Evolutionary conservation across 2,888 invertebrate genomes (phyloP).

Genomic region (Hirtodrosophila trivittata): DNA sequence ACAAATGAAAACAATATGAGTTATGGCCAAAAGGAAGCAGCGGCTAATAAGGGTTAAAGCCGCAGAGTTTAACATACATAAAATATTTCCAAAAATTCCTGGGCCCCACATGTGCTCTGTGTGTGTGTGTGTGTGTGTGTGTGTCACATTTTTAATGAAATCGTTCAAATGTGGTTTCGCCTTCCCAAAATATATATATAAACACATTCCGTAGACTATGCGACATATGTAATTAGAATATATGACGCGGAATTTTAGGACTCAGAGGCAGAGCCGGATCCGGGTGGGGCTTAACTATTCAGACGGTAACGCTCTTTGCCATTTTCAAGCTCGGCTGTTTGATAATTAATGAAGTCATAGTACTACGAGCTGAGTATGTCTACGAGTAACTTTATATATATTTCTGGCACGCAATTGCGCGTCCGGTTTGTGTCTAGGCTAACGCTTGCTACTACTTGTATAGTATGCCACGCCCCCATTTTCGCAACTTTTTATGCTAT

Average conservation of each 20-base stretch:
- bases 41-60: conserved; percentile 77
- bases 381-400: conserved; percentile 66
- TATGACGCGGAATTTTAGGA: conserved; percentile 51
- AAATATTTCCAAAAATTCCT: conserved; percentile 41
- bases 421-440: conserved; percentile 35
- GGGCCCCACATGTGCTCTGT: conserved; percentile 25
- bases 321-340: conserved; percentile 63
- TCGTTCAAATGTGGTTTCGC: conserved; percentile 66
- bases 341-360: conserved; percentile 80
- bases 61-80: conserved; percentile 60
- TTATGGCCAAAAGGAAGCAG: conserved; percentile 59
- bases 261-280: too few relatives aligned
- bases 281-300: conserved; percentile 53
- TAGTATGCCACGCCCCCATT: conserved; percentile 59
- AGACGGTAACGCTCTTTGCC: conserved; percentile 45
- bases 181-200: conserved; percentile 17
- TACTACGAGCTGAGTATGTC: conserved; percentile 61
- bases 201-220: conserved; percentile 16
- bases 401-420: conserved; percentile 72
- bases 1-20: conserved; percentile 79
- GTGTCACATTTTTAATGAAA: conserved; percentile 66
- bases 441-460: conserved; percentile 5
- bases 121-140: conserved; percentile 16
- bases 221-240: conserved; percentile 72
- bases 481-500: conserved; percentile 68